Conservation (phyloP, 2,113 vertebrate genomes). For the Halcyon malimbica region DNA sequence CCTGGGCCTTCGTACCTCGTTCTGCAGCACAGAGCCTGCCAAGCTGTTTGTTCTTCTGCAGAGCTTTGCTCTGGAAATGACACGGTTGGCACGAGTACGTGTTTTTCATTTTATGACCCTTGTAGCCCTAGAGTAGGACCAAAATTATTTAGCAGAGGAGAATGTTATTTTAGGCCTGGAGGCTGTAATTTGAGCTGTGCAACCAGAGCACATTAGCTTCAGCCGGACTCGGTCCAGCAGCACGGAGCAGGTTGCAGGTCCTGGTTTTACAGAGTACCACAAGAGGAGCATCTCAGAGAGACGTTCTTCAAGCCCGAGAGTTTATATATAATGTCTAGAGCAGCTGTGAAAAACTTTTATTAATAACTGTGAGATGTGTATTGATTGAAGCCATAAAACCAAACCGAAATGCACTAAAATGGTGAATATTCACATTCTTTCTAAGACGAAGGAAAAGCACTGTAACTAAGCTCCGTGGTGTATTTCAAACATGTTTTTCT, state of each 20-base stretch:
- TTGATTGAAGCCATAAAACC: neutral
- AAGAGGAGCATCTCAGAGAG: neutral
- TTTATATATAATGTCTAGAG: neutral
- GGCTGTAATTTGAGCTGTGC: neutral
- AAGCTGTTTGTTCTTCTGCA: neutral
- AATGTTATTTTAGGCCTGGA: neutral
- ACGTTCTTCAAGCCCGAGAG: neutral
- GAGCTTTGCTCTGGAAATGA: neutral
- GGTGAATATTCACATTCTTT: neutral
- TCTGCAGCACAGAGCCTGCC: neutral
- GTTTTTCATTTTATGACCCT: neutral
- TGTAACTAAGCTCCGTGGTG: accelerated
- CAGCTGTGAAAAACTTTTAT: neutral
- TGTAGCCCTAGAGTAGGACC: neutral
- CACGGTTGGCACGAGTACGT: neutral
- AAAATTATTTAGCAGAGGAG: neutral
- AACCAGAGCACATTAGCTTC: neutral
- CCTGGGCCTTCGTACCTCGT: neutral
- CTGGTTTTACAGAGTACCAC: neutral
- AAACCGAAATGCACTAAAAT: neutral
- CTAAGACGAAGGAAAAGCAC: neutral
- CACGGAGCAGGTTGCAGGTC: neutral
- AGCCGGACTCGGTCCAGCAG: neutral
- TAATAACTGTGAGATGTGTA: neutral
- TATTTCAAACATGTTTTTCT: neutral